Conservation (phyloP, 1,140 invertebrate species). For the Onthophagus taurus region DNA sequence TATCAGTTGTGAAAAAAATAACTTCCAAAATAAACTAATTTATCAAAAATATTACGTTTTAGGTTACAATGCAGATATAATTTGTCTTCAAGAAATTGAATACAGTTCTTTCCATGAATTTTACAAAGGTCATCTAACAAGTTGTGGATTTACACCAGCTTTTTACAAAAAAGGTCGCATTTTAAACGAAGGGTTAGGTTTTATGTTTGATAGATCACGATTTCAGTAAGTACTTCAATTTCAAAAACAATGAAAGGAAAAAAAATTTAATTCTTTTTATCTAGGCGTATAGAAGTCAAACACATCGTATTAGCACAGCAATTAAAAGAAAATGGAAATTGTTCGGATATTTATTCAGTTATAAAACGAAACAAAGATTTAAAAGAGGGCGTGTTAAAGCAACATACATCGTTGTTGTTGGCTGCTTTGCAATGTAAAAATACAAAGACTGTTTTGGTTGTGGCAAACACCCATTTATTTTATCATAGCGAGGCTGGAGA, state of each 20-base stretch:
- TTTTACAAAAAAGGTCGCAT: slow-evolving; percentile 63
- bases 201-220: slow-evolving; percentile 56
- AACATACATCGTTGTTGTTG: slow-evolving; percentile 54
- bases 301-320: slow-evolving; percentile 46
- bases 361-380: slow-evolving; percentile 50
- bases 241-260: slow-evolving; percentile 5
- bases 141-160: slow-evolving; percentile 34
- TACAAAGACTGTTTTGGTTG: slow-evolving; percentile 48
- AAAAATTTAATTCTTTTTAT: slow-evolving; percentile 14
- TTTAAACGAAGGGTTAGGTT: slow-evolving; percentile 67
- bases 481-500: slow-evolving; percentile 84
- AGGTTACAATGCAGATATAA: slow-evolving; percentile 82
- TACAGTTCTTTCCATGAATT: slow-evolving; percentile 54
- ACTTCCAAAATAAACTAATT: background rate
- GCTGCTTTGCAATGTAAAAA: slow-evolving; percentile 52
- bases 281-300: slow-evolving; percentile 38
- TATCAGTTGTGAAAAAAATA: too few species aligned
- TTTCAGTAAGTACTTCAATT: slow-evolving; percentile 42
- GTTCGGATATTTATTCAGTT: slow-evolving; percentile 48
- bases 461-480: slow-evolving; percentile 88
- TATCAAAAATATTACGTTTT: slow-evolving; percentile 14
- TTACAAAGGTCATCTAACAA: slow-evolving; percentile 37
- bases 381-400: slow-evolving; percentile 49
- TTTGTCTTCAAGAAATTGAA: slow-evolving; percentile 91
- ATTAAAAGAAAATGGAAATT: slow-evolving; percentile 42